Percentiles rank a stretch among this genome's conserved stretches.
Evolutionary conservation across 1,140 invertebrate genomes (phyloP).

Genomic region (Notospermus geniculatus): DNA sequence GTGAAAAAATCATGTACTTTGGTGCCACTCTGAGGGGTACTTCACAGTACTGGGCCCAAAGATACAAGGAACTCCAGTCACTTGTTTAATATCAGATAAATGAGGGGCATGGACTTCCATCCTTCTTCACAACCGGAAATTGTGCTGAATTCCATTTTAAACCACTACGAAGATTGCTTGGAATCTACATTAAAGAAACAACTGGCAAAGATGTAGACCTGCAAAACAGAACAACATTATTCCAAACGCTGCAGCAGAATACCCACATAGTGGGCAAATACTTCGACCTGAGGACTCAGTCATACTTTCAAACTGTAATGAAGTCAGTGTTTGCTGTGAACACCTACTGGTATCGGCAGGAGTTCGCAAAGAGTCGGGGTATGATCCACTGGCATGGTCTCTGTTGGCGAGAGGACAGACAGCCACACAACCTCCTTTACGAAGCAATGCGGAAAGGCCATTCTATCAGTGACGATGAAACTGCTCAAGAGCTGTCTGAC

Average conservation of each 20-base stretch:
- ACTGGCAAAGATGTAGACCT: background rate
- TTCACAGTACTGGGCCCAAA: slow-evolving; percentile 2
- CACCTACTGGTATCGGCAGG: slow-evolving; percentile 22
- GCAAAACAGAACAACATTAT: background rate
- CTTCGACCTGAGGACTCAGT: slow-evolving; percentile 22
- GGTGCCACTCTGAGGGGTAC: slow-evolving; percentile 4
- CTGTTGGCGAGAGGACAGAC: slow-evolving; percentile 23
- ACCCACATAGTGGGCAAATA: slow-evolving; percentile 9
- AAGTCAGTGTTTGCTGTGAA: slow-evolving; percentile 17
- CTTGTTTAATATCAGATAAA: background rate
- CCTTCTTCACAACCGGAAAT: background rate
- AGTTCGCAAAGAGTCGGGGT: slow-evolving; percentile 25
- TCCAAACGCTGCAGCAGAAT: too few relatives aligned
- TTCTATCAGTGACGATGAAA: slow-evolving; percentile 16
- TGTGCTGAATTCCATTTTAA: slow-evolving; percentile 8
- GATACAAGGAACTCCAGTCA: background rate
- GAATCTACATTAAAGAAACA: slow-evolving; percentile 6
- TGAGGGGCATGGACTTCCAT: background rate
- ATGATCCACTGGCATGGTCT: slow-evolving; percentile 28
- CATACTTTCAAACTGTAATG: slow-evolving; percentile 13
- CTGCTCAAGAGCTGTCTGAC: slow-evolving; percentile 10
- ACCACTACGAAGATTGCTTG: background rate
- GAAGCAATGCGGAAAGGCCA: slow-evolving; percentile 25
- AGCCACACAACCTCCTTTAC: slow-evolving; percentile 26
- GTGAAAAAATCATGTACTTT: background rate